Conservation (phyloP, 2,888 invertebrate species). For the Meganola albula region DNA sequence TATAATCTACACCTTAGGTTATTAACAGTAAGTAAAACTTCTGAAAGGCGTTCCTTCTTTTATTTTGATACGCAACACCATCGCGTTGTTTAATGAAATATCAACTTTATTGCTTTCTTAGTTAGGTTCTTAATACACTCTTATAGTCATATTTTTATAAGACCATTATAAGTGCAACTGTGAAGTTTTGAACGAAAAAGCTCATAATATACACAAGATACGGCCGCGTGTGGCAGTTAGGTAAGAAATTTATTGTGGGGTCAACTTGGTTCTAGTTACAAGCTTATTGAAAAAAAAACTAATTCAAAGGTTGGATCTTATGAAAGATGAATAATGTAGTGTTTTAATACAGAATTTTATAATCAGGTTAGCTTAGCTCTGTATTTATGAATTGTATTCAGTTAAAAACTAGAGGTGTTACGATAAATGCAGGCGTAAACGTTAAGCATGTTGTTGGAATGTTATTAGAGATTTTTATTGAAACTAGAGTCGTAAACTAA, state of each 20-base stretch:
- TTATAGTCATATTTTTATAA: slow-evolving; percentile 24
- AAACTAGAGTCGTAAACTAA: slow-evolving; percentile 57
- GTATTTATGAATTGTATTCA: too few species aligned
- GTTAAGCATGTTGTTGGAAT: slow-evolving; percentile 55
- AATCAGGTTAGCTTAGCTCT: too few species aligned
- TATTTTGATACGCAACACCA: slow-evolving; percentile 34
- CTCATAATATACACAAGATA: slow-evolving; percentile 76
- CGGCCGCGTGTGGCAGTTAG: slow-evolving; percentile 71
- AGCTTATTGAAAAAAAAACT: slow-evolving; percentile 53
- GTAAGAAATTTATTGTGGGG: slow-evolving; percentile 74
- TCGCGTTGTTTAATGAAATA: slow-evolving; percentile 19
- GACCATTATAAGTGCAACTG: slow-evolving; percentile 26
- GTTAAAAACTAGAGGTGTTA: slow-evolving; percentile 30
- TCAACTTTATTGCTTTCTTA: slow-evolving; percentile 27
- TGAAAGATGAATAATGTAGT: too few species aligned
- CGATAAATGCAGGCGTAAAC: slow-evolving; percentile 50
- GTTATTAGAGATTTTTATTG: slow-evolving; percentile 68
- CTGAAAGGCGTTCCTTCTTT: slow-evolving; percentile 50
- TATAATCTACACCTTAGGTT: slow-evolving; percentile 58
- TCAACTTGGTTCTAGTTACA: slow-evolving; percentile 66
- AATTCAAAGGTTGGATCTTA: slow-evolving; percentile 61
- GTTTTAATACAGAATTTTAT: too few species aligned
- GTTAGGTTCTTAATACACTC: slow-evolving; percentile 24
- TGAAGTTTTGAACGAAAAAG: slow-evolving; percentile 62
- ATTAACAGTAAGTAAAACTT: slow-evolving; percentile 67